Base-by-base conservation (phyloP, 2,113 vertebrate species). In the Beaufortia kweichowensis region DNA sequence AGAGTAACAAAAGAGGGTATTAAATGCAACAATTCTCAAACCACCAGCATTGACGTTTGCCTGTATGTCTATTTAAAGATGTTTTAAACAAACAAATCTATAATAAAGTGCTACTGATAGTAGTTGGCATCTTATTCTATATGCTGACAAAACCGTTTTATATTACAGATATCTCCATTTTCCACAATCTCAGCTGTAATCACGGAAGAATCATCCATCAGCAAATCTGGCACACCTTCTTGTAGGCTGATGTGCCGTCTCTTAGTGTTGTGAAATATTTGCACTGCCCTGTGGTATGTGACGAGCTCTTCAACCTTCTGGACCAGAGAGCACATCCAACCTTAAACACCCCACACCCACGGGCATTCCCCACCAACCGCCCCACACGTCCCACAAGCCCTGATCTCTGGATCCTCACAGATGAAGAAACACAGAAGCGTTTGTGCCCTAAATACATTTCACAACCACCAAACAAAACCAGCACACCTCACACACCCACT, bases 221-320 rank as follows among this genome's bases (percentile, higher is more conserved):
- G 19, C 43, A 72, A 56, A 67, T 57, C 24, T 77, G 57, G 31
- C 43, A 77, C 81, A 80, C 59, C 63, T 79, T 83, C 46, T 59
- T 23, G 10, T 23, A 29, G 70, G 79, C 86, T 83, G 79, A 90
- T 87, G 79, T 80, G 85, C 76, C 84, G 77, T 84, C 79, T 88
- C 70, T 76, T 69, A 83, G 85, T 90, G 90, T 92, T 83, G 87
- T 88, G 88, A 93, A 92, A 92, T 91, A 90, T 72, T 91, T 90
- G 84, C 82, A 83, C 41, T 66, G 63, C 56, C 77, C 83, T 88
- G 90, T 14, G 75, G 76, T 88, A 92, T 91, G 89, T 91, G 83
- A 60, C 86, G 73, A 85, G 83, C 57, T 39, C 62, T 75, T 71
- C 82, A 90, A 77, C 59, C 81, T 76, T 63, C 46, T 60, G 69